phyloP scores from a whole-genome alignment of 2,888 invertebrate genomes.

The Diplazon laetatorius region DNA sequence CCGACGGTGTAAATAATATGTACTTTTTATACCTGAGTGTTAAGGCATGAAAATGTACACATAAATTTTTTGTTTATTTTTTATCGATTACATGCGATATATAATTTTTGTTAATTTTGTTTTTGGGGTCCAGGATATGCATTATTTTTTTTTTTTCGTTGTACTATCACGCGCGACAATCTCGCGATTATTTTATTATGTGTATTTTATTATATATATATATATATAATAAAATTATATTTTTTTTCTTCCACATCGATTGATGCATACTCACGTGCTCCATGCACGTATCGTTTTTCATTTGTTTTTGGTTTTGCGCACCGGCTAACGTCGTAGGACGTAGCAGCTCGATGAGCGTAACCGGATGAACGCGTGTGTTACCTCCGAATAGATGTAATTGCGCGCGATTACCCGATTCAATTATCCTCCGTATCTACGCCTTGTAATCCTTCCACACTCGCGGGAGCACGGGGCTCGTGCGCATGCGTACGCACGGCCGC shows the following conservation, averaged over 20 bases:
- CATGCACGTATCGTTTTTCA: slow-evolving; percentile 6
- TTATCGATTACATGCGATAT: slow-evolving; percentile 51
- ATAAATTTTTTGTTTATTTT: slow-evolving; percentile 31
- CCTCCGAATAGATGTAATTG: slow-evolving; percentile 29
- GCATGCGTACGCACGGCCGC: background rate
- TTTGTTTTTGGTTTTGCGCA: slow-evolving; percentile 43
- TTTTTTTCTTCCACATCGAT: too few relatives aligned
- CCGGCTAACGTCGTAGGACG: too few relatives aligned
- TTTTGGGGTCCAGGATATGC: slow-evolving; percentile 72
- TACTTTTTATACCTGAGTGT: slow-evolving; percentile 75
- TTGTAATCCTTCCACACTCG: background rate
- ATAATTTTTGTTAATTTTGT: slow-evolving; percentile 64
- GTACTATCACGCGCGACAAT: slow-evolving; percentile 71
- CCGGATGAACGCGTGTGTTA: slow-evolving; percentile 23
- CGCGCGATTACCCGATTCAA: slow-evolving; percentile 26
- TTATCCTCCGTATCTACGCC: background rate
- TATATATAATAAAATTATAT: slow-evolving; percentile 24
- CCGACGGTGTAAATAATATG: slow-evolving; percentile 72
- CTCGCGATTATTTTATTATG: slow-evolving; percentile 72
- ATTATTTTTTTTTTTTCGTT: slow-evolving; percentile 67
- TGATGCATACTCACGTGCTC: slow-evolving; percentile 20
- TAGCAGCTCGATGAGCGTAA: slow-evolving; percentile 30
- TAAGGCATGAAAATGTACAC: slow-evolving; percentile 67
- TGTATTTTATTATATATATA: slow-evolving; percentile 63
- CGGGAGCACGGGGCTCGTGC: background rate